Percentiles rank a stretch among this genome's conserved stretches.
Conservation (phyloP, 2,797 vertebrate genomes). For the Melanotaenia maccullochi region DNA sequence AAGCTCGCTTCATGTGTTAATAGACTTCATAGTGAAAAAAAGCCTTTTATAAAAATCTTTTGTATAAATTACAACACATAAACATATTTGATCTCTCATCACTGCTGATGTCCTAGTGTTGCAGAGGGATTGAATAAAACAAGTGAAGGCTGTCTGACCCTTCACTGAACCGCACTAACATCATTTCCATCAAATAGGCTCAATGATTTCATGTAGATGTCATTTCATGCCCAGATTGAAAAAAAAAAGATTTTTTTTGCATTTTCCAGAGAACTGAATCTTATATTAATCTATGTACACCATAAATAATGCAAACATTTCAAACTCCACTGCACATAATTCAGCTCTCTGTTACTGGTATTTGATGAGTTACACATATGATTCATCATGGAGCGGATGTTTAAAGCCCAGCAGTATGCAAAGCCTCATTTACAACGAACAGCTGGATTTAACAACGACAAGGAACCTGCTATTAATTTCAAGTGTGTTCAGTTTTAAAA, state of each 20-base stretch:
- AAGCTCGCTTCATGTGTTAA: neutral
- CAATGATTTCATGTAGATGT: conserved; percentile 18
- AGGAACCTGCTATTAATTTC: too few species aligned
- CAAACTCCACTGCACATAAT: neutral
- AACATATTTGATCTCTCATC: too few species aligned
- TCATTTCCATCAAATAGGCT: conserved; percentile 26
- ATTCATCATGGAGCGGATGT: neutral
- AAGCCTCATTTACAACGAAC: too few species aligned
- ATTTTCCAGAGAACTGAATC: neutral
- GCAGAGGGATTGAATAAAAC: conserved; percentile 5
- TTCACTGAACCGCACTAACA: conserved; percentile 15
- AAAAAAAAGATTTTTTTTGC: conserved; percentile 7
- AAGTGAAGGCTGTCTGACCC: conserved; percentile 35
- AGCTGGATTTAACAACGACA: too few species aligned
- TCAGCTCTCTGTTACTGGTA: neutral
- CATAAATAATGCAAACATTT: neutral
- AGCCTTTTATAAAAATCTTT: too few species aligned
- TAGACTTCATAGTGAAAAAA: too few species aligned
- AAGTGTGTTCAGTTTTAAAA: too few species aligned
- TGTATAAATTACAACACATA: too few species aligned
- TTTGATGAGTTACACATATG: neutral
- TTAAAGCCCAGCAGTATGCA: neutral
- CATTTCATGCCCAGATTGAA: conserved; percentile 45
- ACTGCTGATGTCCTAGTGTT: neutral
- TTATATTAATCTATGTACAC: neutral